phyloP scores from a whole-genome alignment of 1,140 invertebrate species.

The Nylanderia fulva region DNA sequence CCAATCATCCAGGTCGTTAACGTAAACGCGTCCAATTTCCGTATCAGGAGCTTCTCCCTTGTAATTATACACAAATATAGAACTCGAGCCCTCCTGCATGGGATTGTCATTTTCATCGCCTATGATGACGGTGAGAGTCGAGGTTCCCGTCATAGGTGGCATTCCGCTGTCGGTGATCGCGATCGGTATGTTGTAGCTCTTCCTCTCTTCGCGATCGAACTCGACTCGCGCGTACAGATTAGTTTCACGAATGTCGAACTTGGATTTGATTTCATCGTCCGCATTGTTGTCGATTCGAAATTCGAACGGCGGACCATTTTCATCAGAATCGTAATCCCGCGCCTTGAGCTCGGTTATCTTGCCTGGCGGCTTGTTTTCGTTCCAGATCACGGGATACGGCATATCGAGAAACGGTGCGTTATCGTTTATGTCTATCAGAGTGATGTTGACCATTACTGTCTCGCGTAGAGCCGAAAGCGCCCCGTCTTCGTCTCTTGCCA shows the following conservation, averaged over 20 bases:
- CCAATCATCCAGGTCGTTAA: conserved; percentile 97
- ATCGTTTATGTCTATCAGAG: conserved; percentile 94
- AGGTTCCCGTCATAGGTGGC: conserved; percentile 90
- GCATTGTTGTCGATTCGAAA: conserved; percentile 90
- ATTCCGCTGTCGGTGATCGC: conserved; percentile 93
- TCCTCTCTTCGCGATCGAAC: conserved; percentile 96
- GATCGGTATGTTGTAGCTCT: conserved; percentile 95
- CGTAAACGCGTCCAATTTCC: conserved; percentile 95
- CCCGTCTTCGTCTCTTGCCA: conserved; percentile 93
- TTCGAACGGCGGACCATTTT: conserved; percentile 93
- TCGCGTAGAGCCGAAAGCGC: conserved; percentile 87
- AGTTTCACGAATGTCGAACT: conserved; percentile 90
- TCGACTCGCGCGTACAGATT: conserved; percentile 88
- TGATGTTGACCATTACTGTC: conserved; percentile 91
- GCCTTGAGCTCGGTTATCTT: conserved; percentile 90
- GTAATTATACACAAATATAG: conserved; percentile 97
- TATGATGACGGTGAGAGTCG: conserved; percentile 93
- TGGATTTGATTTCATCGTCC: conserved; percentile 88
- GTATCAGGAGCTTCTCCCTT: conserved; percentile 91
- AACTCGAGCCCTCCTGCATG: conserved; percentile 93
- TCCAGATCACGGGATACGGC: conserved; percentile 92
- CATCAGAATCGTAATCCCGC: conserved; percentile 91
- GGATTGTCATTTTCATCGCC: conserved; percentile 96
- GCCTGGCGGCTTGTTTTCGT: conserved; percentile 91
- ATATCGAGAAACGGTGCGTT: conserved; percentile 95